A percentile compares a stretch with the other conserved stretches of the same genome.
Conservation (phyloP, 2,888 invertebrate species). For the Shargacucullia verbasci region DNA sequence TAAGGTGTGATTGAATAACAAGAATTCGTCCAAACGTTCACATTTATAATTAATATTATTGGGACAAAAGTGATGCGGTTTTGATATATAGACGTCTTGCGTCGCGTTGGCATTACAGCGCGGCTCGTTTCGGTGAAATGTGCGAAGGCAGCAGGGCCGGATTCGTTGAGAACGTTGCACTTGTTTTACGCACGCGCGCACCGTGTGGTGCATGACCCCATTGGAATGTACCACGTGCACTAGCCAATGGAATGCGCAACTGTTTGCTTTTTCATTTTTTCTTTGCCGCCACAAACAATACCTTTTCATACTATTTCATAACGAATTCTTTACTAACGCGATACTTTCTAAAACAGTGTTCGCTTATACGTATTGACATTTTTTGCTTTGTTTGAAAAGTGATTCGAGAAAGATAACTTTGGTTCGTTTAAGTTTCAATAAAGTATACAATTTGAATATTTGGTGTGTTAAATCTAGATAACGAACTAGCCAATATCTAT, state of each 20-base stretch:
- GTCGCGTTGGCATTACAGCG: constrained; percentile 28
- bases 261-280: constrained; percentile 86
- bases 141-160: constrained; percentile 60
- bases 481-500: constrained; percentile 30
- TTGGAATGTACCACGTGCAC: constrained; percentile 88
- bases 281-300: constrained; percentile 83
- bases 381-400: constrained; percentile 67
- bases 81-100: constrained; percentile 25
- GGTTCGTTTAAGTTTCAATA: constrained; percentile 48
- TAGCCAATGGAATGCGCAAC: constrained; percentile 87
- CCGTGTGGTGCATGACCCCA: constrained; percentile 87
- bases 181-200: constrained; percentile 84
- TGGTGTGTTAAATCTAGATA: constrained; percentile 26
- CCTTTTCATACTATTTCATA: constrained; percentile 85
- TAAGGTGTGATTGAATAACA: too few relatives aligned
- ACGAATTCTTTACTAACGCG: constrained; percentile 80
- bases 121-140: constrained; percentile 53
- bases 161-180: constrained; percentile 74
- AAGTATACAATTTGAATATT: constrained; percentile 42
- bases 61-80: constrained; percentile 21
- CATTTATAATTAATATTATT: constrained; percentile 24
- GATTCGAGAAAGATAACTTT: constrained; percentile 58
- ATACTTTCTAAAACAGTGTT: constrained; percentile 79
- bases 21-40: too few relatives aligned
- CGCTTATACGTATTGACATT: constrained; percentile 67